A percentile compares a stretch with the other conserved stretches of the same genome.
Conservation (phyloP, 2,888 invertebrate genomes). For the Acronicta leporina region DNA sequence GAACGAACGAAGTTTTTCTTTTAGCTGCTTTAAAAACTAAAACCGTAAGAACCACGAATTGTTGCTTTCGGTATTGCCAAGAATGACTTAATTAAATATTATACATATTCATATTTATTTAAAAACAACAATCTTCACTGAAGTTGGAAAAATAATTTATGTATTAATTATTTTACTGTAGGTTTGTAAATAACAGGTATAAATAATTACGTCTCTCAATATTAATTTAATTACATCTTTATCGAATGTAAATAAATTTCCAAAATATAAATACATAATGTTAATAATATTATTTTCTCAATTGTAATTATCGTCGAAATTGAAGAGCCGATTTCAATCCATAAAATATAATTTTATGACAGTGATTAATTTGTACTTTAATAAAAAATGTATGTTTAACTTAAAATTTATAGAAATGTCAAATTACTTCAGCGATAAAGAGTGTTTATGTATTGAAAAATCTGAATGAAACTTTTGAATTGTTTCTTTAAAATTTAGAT, state of each 20-base stretch:
- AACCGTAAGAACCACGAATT: no score
- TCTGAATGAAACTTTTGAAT: not conserved
- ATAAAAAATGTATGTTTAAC: no score
- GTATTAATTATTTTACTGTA: constrained; percentile 27
- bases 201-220: constrained; percentile 17
- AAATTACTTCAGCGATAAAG: no score
- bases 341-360: no score
- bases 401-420: no score
- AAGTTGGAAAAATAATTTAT: constrained; percentile 26
- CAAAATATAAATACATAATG: not conserved
- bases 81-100: constrained; percentile 1
- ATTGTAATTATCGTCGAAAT: not conserved
- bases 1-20: not conserved
- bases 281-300: not conserved
- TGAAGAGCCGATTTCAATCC: not conserved
- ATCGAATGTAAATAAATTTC: constrained; percentile 46
- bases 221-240: constrained; percentile 12
- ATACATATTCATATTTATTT: not conserved
- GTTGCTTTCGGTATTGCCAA: not conserved
- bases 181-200: constrained; percentile 58
- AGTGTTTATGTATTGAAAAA: not conserved
- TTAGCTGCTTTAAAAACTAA: not conserved
- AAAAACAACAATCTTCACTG: constrained; percentile 11
- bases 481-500: not conserved
- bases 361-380: no score